phyloP scores from a whole-genome alignment of 1,140 invertebrate genomes.

The Sycophila sp. region DNA sequence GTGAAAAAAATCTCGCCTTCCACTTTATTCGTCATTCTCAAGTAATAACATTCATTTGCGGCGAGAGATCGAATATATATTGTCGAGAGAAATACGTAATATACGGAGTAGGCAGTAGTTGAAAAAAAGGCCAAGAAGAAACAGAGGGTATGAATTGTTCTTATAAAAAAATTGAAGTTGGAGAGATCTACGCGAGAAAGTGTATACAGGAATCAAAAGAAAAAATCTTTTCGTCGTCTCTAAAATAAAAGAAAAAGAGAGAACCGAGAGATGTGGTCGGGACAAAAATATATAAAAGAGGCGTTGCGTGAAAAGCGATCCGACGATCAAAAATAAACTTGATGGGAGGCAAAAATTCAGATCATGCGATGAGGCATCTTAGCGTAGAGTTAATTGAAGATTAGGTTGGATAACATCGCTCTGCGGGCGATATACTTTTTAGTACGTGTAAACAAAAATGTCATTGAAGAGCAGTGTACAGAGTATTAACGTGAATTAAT shows the following conservation, averaged over 20 bases:
- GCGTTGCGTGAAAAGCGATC: neutral
- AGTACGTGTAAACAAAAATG: no score
- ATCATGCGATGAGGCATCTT: no score
- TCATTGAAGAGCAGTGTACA: no score
- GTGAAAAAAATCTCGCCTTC: neutral
- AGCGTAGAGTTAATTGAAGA: no score
- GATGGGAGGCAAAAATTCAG: no score
- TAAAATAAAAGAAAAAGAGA: conserved; percentile 7
- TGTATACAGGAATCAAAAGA: neutral
- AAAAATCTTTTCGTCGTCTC: neutral
- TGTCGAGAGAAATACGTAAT: no score
- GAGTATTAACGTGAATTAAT: no score
- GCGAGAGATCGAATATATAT: neutral
- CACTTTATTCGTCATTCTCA: neutral
- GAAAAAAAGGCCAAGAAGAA: neutral
- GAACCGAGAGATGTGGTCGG: neutral
- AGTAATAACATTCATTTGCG: neutral
- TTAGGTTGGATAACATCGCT: neutral
- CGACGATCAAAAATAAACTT: no score
- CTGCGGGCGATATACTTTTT: neutral
- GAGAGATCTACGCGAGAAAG: neutral
- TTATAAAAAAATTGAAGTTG: neutral
- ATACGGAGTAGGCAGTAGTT: neutral
- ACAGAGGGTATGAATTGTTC: neutral
- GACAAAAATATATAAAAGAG: neutral